phyloP scores from a whole-genome alignment of 1,140 invertebrate species.

The Philotrypesis tridentata region DNA sequence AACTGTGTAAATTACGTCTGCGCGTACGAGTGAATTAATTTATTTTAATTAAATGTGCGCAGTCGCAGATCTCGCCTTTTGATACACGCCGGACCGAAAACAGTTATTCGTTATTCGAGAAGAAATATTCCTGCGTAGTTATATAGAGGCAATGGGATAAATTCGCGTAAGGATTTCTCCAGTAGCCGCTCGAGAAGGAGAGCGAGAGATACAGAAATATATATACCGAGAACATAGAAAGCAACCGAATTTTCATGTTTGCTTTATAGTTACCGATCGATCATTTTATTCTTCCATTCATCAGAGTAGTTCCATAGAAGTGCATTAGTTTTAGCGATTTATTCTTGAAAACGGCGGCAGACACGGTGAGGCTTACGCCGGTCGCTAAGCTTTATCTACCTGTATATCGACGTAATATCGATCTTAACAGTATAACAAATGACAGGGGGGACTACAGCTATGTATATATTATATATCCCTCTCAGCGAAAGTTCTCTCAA shows the following conservation, averaged over 20 bases:
- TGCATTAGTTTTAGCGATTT: no score
- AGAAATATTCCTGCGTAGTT: slow-evolving; percentile 5
- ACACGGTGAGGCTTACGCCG: neutral
- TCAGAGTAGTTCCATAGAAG: no score
- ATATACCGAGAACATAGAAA: slow-evolving; percentile 22
- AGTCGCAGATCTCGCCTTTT: slow-evolving; percentile 14
- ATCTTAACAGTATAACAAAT: no score
- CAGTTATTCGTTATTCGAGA: slow-evolving; percentile 11
- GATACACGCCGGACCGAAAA: slow-evolving; percentile 7
- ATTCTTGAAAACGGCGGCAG: neutral
- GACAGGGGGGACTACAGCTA: no score
- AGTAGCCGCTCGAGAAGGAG: no score
- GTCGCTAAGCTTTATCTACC: neutral
- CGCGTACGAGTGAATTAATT: neutral
- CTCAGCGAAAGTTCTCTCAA: neutral
- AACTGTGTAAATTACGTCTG: neutral
- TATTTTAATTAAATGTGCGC: slow-evolving; percentile 34
- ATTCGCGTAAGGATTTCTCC: neutral
- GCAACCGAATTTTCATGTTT: neutral
- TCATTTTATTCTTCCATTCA: neutral
- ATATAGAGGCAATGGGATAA: neutral
- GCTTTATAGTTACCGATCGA: neutral
- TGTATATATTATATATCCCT: neutral
- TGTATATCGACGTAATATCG: no score
- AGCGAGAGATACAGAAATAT: neutral